A percentile compares a stretch with the other conserved stretches of the same genome.
phyloP scores from a whole-genome alignment of 2,888 invertebrate species.

The Acleris cristana region DNA sequence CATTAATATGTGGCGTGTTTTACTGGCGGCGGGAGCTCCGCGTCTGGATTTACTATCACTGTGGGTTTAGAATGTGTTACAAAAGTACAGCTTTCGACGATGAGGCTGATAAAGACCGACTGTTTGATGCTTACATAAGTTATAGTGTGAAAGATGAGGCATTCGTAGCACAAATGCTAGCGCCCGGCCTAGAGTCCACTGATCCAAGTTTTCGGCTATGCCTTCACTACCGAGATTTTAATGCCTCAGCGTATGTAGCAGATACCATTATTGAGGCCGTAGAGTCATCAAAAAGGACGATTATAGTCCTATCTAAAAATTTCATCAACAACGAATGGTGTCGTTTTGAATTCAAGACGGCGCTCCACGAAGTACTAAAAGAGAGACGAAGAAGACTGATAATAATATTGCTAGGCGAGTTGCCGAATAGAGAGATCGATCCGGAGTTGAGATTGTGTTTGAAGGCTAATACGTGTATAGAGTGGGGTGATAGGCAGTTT shows the following conservation, averaged over 20 bases:
- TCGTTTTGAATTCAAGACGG: conserved; percentile 96
- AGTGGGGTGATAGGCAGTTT: conserved; percentile 97
- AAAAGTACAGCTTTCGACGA: conserved; percentile 92
- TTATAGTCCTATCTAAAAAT: conserved; percentile 95
- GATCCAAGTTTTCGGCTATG: conserved; percentile 94
- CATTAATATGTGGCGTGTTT: conserved; percentile 90
- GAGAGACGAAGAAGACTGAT: conserved; percentile 94
- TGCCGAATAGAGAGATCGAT: conserved; percentile 94
- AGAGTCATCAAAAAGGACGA: conserved; percentile 94
- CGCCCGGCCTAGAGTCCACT: conserved; percentile 92
- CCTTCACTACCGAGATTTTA: conserved; percentile 95
- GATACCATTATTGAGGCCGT: conserved; percentile 97
- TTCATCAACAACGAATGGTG: conserved; percentile 98
- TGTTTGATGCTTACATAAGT: conserved; percentile 97
- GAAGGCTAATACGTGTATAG: conserved; percentile 95
- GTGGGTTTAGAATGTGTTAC: conserved; percentile 93
- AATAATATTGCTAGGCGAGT: conserved; percentile 94
- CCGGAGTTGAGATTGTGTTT: conserved; percentile 95
- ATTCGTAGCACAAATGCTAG: conserved; percentile 94
- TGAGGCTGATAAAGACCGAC: conserved; percentile 91
- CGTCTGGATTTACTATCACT: conserved; percentile 94
- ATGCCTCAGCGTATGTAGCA: conserved; percentile 93
- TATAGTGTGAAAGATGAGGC: conserved; percentile 97
- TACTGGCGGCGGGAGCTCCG: conserved; percentile 92
- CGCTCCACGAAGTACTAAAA: conserved; percentile 94